Percentiles rank a stretch among this genome's conserved stretches.
Evolutionary conservation across 2,888 invertebrate species (phyloP).

Genomic region (Latrodectus elegans): DNA sequence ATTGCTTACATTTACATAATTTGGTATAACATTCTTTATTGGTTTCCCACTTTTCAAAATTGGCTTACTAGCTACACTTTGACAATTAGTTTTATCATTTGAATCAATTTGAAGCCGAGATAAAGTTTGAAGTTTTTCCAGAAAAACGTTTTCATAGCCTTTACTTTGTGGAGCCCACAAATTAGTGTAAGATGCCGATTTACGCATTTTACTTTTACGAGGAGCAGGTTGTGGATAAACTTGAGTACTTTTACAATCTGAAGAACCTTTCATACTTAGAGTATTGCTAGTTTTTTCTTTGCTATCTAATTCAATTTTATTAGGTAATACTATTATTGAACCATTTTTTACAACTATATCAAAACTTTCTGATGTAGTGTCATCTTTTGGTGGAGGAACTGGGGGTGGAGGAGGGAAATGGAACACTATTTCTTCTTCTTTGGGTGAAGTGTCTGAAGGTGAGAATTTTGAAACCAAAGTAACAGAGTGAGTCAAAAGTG

Average conservation of each 20-base stretch:
- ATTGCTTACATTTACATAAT: slow-evolving; percentile 49
- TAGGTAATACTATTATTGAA: slow-evolving; percentile 25
- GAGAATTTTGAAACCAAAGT: slow-evolving; percentile 48
- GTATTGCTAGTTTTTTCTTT: slow-evolving; percentile 12
- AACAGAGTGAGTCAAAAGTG: slow-evolving; percentile 25
- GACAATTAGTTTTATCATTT: background rate
- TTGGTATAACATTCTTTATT: slow-evolving; percentile 8
- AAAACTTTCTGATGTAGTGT: slow-evolving; percentile 39
- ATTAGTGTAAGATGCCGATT: slow-evolving; percentile 61
- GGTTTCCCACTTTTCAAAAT: background rate
- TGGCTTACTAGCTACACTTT: background rate
- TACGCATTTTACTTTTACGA: slow-evolving; percentile 45
- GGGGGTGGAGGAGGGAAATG: slow-evolving; percentile 66
- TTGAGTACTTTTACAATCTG: background rate
- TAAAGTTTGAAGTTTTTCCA: slow-evolving; percentile 56
- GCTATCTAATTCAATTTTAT: background rate
- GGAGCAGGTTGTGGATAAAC: slow-evolving; percentile 48
- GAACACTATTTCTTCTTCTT: slow-evolving; percentile 66
- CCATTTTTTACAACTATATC: slow-evolving; percentile 59
- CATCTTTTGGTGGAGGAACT: slow-evolving; percentile 50
- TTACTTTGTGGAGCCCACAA: slow-evolving; percentile 12
- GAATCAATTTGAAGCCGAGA: slow-evolving; percentile 45
- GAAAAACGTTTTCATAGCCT: slow-evolving; percentile 50
- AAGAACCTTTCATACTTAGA: background rate
- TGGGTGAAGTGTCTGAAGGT: slow-evolving; percentile 28